Evolutionary conservation across 2,113 vertebrate species (phyloP), one percentile per base, ranked within the genome.

Genomic region (Lonchura striata): DNA sequence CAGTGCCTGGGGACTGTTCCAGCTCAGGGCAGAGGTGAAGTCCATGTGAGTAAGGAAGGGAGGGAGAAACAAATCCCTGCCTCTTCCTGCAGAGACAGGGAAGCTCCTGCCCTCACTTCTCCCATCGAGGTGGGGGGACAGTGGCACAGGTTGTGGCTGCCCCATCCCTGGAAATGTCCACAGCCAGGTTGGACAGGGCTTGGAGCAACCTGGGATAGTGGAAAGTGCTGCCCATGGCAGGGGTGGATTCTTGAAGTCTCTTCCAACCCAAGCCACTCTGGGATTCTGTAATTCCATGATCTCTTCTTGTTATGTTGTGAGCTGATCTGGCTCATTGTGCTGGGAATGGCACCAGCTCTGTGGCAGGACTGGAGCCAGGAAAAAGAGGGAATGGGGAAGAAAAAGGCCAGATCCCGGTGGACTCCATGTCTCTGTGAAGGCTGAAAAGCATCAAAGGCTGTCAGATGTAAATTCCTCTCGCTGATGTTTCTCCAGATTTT

Each of bases 401-500:
- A 72, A 71, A 30, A 12, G 8, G 7, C 39, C 25, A 0, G 0
- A 35, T 49, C 21, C 41, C 2, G 2, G 47, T 2, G 9, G 60
- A 53, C 46, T 27, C 47, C 37, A 5, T 11, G 15, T 24, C 64
- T 57, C 24, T 61, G 33, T n/a, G 31, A 39, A 68, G 79, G 35
- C 1, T 69, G 68, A 17, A 61, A 66, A 72, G 21, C 66, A 37
- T 19, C 28, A 35, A 28, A 4, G 44, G 4, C 23, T 69, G 41
- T 31, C 44, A 69, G 11, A 44, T 9, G 15, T 8, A 8, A 25
- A 4, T 14, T 82, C 13, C 52, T 85, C 30, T 37, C 9, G 4
- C 42, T 63, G 74, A 13, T 50, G 5, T 7, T 14, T 18, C 27
- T 61, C 71, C 50, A 44, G 37, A 37, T 87, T 57, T 87, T 41